Conservation (phyloP, 2,888 invertebrate genomes). For the Spisula solida region DNA sequence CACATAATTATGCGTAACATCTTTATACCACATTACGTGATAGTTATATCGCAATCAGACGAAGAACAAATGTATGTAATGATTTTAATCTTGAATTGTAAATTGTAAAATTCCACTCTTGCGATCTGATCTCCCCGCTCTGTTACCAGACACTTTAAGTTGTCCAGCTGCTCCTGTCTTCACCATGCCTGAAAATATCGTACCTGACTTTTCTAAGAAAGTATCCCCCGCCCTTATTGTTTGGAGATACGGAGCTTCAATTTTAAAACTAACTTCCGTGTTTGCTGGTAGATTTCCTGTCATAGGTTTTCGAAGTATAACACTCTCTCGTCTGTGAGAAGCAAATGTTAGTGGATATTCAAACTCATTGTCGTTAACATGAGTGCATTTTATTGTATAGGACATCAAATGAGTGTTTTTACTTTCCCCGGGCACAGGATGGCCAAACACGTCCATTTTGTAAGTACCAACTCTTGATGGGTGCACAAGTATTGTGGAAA, state of each 20-base stretch:
- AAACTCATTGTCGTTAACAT: slow-evolving; percentile 36
- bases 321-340: slow-evolving; percentile 8
- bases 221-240: slow-evolving; percentile 22
- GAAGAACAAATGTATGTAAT: too few relatives aligned
- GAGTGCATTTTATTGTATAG: slow-evolving; percentile 42
- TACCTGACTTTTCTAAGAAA: neutral
- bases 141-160: slow-evolving; percentile 44
- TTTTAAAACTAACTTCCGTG: slow-evolving; percentile 24
- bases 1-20: too few relatives aligned
- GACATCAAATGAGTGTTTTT: neutral
- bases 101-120: neutral
- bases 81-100: neutral
- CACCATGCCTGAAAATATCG: neutral
- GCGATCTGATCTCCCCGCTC: neutral
- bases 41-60: too few relatives aligned
- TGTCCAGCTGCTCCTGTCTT: slow-evolving; percentile 19
- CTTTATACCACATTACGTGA: too few relatives aligned
- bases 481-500: slow-evolving; percentile 41
- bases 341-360: slow-evolving; percentile 44
- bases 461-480: slow-evolving; percentile 49
- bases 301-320: slow-evolving; percentile 39
- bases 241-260: slow-evolving; percentile 44
- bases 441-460: slow-evolving; percentile 39
- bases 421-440: neutral
- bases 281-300: slow-evolving; percentile 28